Percentiles rank a stretch among this genome's conserved stretches.
These are phyloP conservation scores for Todiramphus saurophagus DNA, from an alignment of 2,113 vertebrate genomes.

Conservation along the genomic window DNA sequence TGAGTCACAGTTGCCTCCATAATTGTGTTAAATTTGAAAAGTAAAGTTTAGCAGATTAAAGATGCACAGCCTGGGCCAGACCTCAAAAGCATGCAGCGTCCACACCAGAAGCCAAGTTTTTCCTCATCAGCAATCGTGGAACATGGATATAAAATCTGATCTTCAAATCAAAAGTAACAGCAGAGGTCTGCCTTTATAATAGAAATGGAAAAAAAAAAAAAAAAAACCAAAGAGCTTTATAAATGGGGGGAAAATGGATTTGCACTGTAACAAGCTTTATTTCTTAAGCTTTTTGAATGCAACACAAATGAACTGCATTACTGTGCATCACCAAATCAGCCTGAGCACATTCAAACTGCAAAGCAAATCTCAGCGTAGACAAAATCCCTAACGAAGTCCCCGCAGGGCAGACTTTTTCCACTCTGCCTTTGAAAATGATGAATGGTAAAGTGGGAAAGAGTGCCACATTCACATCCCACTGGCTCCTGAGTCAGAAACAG, in stretches of 20 bases:
- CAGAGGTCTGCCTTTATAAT: neutral
- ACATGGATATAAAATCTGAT: neutral
- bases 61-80: neutral
- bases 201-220: neutral
- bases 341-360: neutral
- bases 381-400: conserved; percentile 48
- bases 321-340: neutral
- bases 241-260: neutral
- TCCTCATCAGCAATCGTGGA: neutral
- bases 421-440: conserved; percentile 50
- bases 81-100: neutral
- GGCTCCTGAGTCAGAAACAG: conserved; percentile 38
- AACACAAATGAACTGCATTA: neutral
- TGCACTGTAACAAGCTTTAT: neutral
- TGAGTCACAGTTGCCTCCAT: neutral
- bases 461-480: neutral
- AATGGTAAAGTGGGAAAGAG: conserved; percentile 31
- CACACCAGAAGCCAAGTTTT: neutral
- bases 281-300: neutral
- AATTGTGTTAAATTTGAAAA: neutral
- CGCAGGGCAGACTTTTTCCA: neutral
- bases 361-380: conserved; percentile 15
- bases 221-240: neutral
- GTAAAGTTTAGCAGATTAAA: conserved; percentile 1
- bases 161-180: neutral